Evolutionary conservation across 2,797 vertebrate species (phyloP), one percentile per base, ranked within the genome.

Genomic region (Spinus olivaceus): DNA sequence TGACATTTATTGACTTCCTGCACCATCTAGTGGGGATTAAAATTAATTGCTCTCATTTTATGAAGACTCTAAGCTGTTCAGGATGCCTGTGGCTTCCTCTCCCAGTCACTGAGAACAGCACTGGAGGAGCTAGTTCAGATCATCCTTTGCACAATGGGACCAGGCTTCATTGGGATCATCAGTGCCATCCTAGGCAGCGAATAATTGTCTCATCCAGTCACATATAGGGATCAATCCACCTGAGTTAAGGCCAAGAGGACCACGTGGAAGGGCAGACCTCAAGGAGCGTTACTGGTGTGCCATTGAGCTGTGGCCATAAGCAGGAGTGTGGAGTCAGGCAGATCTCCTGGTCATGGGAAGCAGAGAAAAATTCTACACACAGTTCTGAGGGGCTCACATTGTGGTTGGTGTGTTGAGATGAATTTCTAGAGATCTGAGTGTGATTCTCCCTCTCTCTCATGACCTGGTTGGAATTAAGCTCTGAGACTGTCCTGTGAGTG

Each of bases 1-100:
- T 96, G 95, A 82, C 92, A 91, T 97, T 95, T 96, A 97, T 94
- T 97, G 95, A 95, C 95, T 95, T 96, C 94, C 97, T 97, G 93
- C 96, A 96, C 95, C 96, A 97, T 95, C 96, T 97, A 97, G 96
- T 90, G 97, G 96, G 92, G 83, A 92, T 95, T 96, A 95, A 95
- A 96, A 96, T 96, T 89, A 97, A 88, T 95, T 95, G 72, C 72
- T 94, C 41, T 74, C 71, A n/a, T 91, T 95, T 95, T 78, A 83
- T 69, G 84, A 87, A 86, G 72, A 14, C 59, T 90, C 69, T 73
- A 71, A 93, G 21, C 87, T 67, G 63, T 90, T 94, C 53, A 79
- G 79, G 37, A 64, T 88, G 79, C 37, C 41, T 3, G 0, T n/a
- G 56, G 27, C 47, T 82, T 88, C 64, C 71, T 79, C 64, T 66